Conservation (phyloP, 2,113 vertebrate species). For the Phrynosoma platyrhinos region DNA sequence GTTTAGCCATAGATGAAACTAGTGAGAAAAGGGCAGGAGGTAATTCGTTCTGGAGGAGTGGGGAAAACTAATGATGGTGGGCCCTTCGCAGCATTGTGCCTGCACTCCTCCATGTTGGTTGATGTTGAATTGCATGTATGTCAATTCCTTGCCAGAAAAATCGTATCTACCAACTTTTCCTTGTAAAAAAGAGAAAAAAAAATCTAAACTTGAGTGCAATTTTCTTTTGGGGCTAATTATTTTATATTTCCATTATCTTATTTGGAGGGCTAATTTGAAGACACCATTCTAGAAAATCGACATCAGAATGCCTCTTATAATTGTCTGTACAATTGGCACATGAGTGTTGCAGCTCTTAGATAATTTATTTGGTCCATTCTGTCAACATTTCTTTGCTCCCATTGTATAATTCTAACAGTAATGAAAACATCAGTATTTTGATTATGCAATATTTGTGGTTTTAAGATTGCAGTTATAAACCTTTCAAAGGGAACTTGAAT, state of each 20-base stretch:
- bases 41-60: too few species aligned
- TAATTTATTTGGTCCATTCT: background rate
- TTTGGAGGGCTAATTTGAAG: background rate
- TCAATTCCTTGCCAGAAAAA: too few species aligned
- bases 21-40: too few species aligned
- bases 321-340: too few species aligned
- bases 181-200: background rate
- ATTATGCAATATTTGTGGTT: background rate
- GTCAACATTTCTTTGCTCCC: background rate
- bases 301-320: background rate
- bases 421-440: background rate
- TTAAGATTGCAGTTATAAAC: background rate
- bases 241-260: background rate
- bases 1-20: too few species aligned
- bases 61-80: too few species aligned
- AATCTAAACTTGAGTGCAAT: background rate
- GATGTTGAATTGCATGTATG: too few species aligned
- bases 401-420: background rate
- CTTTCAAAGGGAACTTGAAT: background rate
- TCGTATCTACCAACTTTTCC: background rate
- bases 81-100: too few species aligned
- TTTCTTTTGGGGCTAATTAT: background rate
- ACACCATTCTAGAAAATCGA: background rate
- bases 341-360: too few species aligned
- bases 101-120: too few species aligned